phyloP scores from a whole-genome alignment of 2,113 vertebrate species.

The Colossoma macropomum region DNA sequence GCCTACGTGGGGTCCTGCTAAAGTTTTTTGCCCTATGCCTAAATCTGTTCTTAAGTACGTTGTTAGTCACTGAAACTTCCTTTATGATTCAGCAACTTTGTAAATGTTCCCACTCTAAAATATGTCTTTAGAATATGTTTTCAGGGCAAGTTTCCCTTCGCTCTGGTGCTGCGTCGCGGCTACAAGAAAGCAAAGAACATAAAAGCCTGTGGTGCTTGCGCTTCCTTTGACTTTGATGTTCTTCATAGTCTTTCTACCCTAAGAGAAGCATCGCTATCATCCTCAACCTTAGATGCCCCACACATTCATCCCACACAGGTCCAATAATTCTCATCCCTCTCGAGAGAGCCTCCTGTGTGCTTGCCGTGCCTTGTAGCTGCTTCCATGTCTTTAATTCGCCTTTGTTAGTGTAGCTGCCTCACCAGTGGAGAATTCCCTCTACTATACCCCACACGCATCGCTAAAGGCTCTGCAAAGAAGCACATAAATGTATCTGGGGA shows the following conservation, averaged over 20 bases:
- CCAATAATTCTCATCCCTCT: not conserved
- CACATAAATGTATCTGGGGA: too few species aligned
- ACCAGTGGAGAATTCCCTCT: not conserved
- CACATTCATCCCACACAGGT: not conserved
- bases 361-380: not conserved
- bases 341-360: not conserved
- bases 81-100: constrained; percentile 21
- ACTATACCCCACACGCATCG: not conserved
- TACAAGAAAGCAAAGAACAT: not conserved
- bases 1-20: not conserved
- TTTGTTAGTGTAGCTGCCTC: not conserved
- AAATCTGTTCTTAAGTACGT: constrained; percentile 2
- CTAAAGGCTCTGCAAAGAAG: not conserved
- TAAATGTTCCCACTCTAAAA: not conserved
- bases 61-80: not conserved
- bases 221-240: constrained; percentile 28
- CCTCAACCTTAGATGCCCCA: not conserved
- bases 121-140: not conserved
- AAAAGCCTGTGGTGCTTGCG: not conserved
- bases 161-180: not conserved
- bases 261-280: not conserved
- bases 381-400: constrained; percentile 5
- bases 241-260: not conserved
- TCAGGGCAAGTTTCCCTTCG: not conserved
- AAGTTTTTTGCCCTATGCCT: not conserved